These are phyloP conservation scores for Trichosurus vulpecula DNA, from an alignment of 2,797 vertebrate genomes.

Conservation along the genomic window DNA sequence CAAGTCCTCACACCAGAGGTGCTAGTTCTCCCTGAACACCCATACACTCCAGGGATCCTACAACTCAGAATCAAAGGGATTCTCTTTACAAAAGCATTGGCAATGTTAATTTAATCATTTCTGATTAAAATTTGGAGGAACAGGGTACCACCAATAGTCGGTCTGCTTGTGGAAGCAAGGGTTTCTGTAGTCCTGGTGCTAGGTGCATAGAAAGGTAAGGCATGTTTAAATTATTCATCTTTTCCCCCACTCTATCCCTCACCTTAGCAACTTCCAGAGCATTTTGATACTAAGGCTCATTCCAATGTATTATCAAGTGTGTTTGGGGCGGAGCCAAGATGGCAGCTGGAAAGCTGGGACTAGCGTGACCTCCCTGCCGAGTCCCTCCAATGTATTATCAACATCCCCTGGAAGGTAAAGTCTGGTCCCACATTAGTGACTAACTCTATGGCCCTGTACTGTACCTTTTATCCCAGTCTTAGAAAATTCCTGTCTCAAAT, in stretches of 20 bases:
- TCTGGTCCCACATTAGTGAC: neutral
- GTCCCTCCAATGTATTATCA: too few relatives aligned
- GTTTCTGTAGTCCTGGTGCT: neutral
- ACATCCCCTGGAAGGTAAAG: neutral
- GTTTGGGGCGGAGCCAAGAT: too few relatives aligned
- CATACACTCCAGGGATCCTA: neutral
- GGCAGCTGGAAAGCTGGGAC: too few relatives aligned
- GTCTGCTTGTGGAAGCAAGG: neutral
- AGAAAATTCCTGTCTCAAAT: neutral
- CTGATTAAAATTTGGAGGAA: neutral
- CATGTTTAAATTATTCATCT: neutral
- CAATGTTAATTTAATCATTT: neutral
- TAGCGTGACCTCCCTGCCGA: too few relatives aligned
- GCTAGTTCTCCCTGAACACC: neutral
- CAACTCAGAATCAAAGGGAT: neutral
- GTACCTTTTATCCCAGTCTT: neutral
- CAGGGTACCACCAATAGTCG: neutral
- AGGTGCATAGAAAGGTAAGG: neutral
- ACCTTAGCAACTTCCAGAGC: too few relatives aligned
- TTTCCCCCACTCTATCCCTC: neutral
- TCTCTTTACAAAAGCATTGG: neutral
- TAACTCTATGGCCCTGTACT: neutral
- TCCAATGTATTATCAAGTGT: too few relatives aligned
- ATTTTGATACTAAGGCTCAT: too few relatives aligned
- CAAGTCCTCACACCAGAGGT: neutral